phyloP scores from a whole-genome alignment of 2,888 invertebrate species.

The Drosophila lacicola region DNA sequence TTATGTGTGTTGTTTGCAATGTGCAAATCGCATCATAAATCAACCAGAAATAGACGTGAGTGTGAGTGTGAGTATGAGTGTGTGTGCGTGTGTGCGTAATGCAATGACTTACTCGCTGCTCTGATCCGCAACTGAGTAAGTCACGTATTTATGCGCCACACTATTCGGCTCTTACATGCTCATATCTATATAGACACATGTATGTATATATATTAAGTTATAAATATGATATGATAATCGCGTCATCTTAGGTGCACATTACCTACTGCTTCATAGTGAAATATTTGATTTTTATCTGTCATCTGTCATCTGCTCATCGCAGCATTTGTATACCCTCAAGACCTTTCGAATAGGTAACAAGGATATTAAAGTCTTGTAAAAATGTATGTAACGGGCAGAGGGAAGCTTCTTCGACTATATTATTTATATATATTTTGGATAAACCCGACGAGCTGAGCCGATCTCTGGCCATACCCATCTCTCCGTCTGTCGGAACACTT shows the following conservation, averaged over 20 bases:
- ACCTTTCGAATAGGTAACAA: too few species aligned
- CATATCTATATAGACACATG: background rate
- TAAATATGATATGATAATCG: conserved; percentile 11
- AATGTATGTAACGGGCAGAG: too few species aligned
- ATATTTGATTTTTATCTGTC: background rate
- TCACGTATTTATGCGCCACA: conserved; percentile 15
- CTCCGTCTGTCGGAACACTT: too few species aligned
- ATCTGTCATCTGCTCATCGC: background rate
- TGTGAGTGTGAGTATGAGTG: background rate
- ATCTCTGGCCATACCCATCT: too few species aligned
- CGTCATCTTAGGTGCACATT: conserved; percentile 7
- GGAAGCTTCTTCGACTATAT: too few species aligned
- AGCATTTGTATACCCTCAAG: background rate
- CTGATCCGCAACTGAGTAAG: conserved; percentile 11
- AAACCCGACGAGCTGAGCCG: too few species aligned
- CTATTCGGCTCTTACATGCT: background rate
- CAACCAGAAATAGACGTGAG: conserved; percentile 4
- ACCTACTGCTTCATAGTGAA: background rate
- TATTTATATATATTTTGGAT: too few species aligned
- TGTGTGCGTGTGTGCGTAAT: background rate
- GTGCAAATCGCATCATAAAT: conserved; percentile 46
- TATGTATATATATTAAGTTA: background rate
- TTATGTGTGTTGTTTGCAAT: conserved; percentile 7
- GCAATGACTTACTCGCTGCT: background rate
- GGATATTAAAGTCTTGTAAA: too few species aligned